phyloP scores from a whole-genome alignment of 1,140 invertebrate genomes.

The Drosophila pseudoobscura region DNA sequence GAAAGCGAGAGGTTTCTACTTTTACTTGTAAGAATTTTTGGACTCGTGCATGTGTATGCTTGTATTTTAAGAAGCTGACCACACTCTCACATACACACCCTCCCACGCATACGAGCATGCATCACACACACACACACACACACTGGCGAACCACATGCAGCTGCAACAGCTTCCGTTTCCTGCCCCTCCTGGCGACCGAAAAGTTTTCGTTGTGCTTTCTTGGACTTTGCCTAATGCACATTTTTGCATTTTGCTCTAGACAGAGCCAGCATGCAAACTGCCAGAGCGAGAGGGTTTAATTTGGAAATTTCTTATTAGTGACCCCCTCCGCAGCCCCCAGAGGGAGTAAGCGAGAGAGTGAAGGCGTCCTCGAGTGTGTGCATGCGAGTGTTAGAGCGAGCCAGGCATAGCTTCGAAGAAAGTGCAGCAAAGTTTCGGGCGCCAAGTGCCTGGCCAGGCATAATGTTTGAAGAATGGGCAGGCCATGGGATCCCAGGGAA shows the following conservation, averaged over 20 bases:
- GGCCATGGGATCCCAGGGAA: constrained; percentile 3
- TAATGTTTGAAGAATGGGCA: constrained; percentile 33
- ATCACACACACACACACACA: constrained; percentile 10
- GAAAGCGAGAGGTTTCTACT: constrained; percentile 50
- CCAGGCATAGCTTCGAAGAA: constrained; percentile 65
- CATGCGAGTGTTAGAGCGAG: constrained; percentile 37
- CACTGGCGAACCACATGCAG: constrained; percentile 46
- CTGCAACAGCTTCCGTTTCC: constrained; percentile 56
- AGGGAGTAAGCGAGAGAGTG: constrained; percentile 17
- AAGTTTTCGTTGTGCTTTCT: constrained; percentile 68
- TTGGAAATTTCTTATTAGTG: constrained; percentile 77
- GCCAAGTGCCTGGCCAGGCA: constrained; percentile 28
- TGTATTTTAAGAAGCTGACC: constrained; percentile 76
- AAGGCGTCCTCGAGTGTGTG: constrained; percentile 10
- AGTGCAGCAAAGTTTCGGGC: constrained; percentile 62
- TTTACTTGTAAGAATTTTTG: constrained; percentile 71
- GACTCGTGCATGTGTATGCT: constrained; percentile 40
- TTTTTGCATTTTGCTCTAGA: constrained; percentile 75
- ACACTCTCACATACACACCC: constrained; percentile 26
- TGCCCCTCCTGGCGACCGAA: constrained; percentile 13
- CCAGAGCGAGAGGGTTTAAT: constrained; percentile 65
- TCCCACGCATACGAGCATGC: constrained; percentile 36
- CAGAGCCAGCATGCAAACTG: constrained; percentile 57
- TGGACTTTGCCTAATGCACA: constrained; percentile 80
- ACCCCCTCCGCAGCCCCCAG: constrained; percentile 1